These are phyloP conservation scores for Cyanistes caeruleus DNA, from an alignment of 2,113 vertebrate genomes.

Conservation along the genomic window DNA sequence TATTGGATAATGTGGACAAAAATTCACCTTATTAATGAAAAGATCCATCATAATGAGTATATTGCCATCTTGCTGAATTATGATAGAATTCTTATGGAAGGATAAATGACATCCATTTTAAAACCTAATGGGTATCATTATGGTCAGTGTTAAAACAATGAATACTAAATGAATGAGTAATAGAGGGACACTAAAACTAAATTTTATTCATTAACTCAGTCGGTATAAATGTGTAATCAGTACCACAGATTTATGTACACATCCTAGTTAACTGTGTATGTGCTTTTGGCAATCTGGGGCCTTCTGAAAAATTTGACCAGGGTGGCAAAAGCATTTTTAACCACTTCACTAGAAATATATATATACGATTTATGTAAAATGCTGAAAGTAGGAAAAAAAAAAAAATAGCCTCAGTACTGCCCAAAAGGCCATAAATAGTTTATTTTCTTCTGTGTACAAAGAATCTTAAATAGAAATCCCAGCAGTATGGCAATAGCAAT, in stretches of 20 bases:
- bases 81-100: constrained; percentile 11
- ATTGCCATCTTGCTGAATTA: constrained; percentile 21
- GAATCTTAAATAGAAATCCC: not conserved
- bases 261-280: not conserved
- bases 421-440: not conserved
- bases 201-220: not conserved
- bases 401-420: not conserved
- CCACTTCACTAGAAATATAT: not conserved
- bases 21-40: constrained; percentile 38
- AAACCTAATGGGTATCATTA: constrained; percentile 60
- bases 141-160: constrained; percentile 57
- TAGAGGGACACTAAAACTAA: constrained; percentile 35
- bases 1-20: constrained; percentile 4
- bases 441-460: not conserved
- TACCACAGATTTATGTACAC: not conserved
- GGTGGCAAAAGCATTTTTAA: not conserved
- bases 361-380: not conserved
- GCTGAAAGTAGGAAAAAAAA: not conserved
- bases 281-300: not conserved
- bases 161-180: constrained; percentile 56
- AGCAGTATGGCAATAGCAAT: not conserved
- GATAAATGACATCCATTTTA: constrained; percentile 40
- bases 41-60: constrained; percentile 49
- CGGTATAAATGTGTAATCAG: not conserved
- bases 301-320: not conserved